Evolutionary conservation across 2,113 vertebrate genomes (phyloP), one percentile per base, ranked within the genome.

Genomic region (Tetraodon nigroviridis): DNA sequence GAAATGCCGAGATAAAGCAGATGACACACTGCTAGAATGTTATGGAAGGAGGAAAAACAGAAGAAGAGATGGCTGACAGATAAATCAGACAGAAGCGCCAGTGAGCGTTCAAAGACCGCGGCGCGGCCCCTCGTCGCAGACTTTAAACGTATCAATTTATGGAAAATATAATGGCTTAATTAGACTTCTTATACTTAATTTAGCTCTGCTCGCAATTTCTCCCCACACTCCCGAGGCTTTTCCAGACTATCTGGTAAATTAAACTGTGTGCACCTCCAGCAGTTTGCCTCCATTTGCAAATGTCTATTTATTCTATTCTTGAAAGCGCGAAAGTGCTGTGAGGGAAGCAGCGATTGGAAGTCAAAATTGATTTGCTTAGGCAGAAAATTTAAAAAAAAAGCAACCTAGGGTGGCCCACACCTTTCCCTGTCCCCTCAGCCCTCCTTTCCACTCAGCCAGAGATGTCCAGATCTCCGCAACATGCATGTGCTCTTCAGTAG

Each of bases 251-350:
- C 6, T 76, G 69, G 77, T 79, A 75, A 84, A 82, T 84, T 81
- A 78, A 75, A 72, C 47, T 14, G 58, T 66, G 63, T 69, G 61
- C 79, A 78, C 76, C 56, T 73, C 76, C 83, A 84, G 84, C 78
- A 71, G 32, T 81, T 81, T 83, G 76, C 63, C 19, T 69, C 78
- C 71, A 76, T 78, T 84, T 82, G 63, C 70, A 79, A 85, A 77
- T 78, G 75, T 82, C 75, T 84, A 78, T 85, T 85, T 75, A 79
- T 80, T 80, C 68, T 73, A 61, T 73, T 84, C 71, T 74, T 79
- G 60, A 81, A 81, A 71, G 69, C 67, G 67, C 80, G 41, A 72
- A 57, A 55, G 64, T 81, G 74, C 74, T 61, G 68, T 16, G 51
- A 67, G 65, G 63, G 64, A 48, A 68, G 56, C 61, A 66, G 64